Conservation (phyloP, 2,888 invertebrate species). For the Cryptocephalus primarius region DNA sequence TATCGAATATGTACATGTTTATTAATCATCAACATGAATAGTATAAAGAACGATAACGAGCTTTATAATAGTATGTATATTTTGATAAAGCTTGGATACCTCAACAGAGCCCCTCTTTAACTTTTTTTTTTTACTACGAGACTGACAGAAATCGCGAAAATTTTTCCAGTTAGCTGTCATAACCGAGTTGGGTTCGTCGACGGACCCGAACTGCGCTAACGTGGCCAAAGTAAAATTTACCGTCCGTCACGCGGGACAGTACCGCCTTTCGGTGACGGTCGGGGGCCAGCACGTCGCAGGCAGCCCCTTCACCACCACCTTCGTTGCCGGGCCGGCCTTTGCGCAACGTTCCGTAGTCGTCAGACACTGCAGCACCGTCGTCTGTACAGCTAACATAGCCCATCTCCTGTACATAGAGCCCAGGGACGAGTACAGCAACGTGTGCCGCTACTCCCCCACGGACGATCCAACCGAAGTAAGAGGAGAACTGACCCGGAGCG, state of each 20-base stretch:
- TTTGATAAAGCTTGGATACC: no score
- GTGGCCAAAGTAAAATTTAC: conserved; percentile 85
- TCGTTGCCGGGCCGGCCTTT: conserved; percentile 74
- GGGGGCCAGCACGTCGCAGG: conserved; percentile 72
- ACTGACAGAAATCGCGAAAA: no score
- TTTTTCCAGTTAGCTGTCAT: conserved; percentile 60
- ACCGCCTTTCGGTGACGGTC: conserved; percentile 75
- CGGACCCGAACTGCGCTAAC: conserved; percentile 75
- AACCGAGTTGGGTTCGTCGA: conserved; percentile 78
- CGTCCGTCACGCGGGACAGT: conserved; percentile 81
- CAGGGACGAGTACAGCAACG: conserved; percentile 83
- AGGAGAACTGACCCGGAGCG: no score
- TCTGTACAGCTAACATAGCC: conserved; percentile 66
- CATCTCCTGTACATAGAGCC: conserved; percentile 78
- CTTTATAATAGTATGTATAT: no score
- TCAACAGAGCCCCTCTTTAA: no score
- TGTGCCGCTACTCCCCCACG: conserved; percentile 52
- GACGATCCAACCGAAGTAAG: conserved; percentile 44
- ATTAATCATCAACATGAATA: no score
- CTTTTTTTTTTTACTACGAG: no score
- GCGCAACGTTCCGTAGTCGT: conserved; percentile 75
- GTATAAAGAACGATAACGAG: no score
- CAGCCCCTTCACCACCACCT: conserved; percentile 75
- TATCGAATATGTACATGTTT: no score
- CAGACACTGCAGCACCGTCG: conserved; percentile 72